Conservation (phyloP, 2,797 vertebrate species). For the Glossophaga mutica region DNA sequence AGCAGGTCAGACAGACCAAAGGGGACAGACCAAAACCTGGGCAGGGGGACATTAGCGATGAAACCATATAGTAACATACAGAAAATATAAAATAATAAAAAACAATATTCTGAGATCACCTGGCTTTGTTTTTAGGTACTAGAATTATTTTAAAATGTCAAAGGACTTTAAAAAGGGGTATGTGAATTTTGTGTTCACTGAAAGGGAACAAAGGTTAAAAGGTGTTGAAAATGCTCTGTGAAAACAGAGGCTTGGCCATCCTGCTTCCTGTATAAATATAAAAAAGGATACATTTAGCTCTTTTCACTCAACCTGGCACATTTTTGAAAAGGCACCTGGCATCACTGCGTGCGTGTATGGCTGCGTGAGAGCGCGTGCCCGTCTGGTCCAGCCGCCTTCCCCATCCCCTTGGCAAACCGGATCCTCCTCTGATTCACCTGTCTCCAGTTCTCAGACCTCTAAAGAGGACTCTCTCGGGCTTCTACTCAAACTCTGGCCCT, state of each 20-base stretch:
- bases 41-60: background rate
- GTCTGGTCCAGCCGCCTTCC: background rate
- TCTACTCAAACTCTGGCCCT: background rate
- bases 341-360: fast-evolving
- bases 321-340: background rate
- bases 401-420: background rate
- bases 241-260: background rate
- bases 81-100: background rate
- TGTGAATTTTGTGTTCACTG: background rate
- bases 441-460: background rate
- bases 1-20: background rate
- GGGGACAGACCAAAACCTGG: background rate
- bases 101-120: background rate
- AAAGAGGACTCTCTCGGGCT: background rate
- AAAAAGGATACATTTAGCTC: background rate
- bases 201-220: background rate
- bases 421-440: background rate
- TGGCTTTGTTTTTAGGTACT: background rate
- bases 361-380: background rate
- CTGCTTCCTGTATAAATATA: background rate
- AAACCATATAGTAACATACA: background rate
- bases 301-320: background rate
- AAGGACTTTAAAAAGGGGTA: background rate
- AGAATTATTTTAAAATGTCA: background rate
- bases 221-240: background rate